These are phyloP conservation scores for Cheilosia grossa DNA, from an alignment of 2,888 invertebrate species.

Conservation along the genomic window DNA sequence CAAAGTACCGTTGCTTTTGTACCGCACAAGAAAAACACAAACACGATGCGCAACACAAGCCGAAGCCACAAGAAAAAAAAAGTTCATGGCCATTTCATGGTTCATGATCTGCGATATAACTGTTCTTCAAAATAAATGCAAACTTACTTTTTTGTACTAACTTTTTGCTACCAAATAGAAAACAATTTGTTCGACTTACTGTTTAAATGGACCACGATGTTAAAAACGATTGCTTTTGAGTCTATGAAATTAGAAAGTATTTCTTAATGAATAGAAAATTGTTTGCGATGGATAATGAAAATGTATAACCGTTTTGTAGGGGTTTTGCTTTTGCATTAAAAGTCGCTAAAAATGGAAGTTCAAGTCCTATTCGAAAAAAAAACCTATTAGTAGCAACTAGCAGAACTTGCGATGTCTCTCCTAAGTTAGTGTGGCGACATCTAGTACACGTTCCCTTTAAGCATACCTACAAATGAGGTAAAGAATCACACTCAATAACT, in stretches of 20 bases:
- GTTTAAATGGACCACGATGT: constrained; percentile 28
- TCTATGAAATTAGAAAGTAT: not conserved
- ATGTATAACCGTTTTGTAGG: constrained; percentile 36
- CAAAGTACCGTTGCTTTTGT: constrained; percentile 56
- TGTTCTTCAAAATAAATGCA: not conserved
- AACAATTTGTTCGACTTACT: constrained; percentile 4
- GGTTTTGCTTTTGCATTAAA: constrained; percentile 49
- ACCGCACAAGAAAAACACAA: constrained; percentile 18
- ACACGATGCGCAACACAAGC: constrained; percentile 1
- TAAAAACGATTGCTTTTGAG: constrained; percentile 7
- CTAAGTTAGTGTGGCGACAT: too few species aligned
- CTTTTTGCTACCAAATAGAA: constrained; percentile 12
- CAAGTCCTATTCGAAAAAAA: not conserved
- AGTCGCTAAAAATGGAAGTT: constrained; percentile 8
- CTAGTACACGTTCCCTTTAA: too few species aligned
- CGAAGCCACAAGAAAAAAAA: not conserved
- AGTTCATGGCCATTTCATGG: constrained; percentile 24
- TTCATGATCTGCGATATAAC: not conserved
- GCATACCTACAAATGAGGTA: too few species aligned
- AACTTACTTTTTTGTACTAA: constrained; percentile 21
- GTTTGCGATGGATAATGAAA: constrained; percentile 21
- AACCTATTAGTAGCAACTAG: too few species aligned
- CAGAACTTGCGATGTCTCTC: too few species aligned
- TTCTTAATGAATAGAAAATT: constrained; percentile 22
- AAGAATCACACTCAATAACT: too few species aligned